Percentiles rank a stretch among this genome's conserved stretches.
These are phyloP conservation scores for Calidris pygmaea DNA, from an alignment of 2,113 vertebrate species.

Conservation along the genomic window DNA sequence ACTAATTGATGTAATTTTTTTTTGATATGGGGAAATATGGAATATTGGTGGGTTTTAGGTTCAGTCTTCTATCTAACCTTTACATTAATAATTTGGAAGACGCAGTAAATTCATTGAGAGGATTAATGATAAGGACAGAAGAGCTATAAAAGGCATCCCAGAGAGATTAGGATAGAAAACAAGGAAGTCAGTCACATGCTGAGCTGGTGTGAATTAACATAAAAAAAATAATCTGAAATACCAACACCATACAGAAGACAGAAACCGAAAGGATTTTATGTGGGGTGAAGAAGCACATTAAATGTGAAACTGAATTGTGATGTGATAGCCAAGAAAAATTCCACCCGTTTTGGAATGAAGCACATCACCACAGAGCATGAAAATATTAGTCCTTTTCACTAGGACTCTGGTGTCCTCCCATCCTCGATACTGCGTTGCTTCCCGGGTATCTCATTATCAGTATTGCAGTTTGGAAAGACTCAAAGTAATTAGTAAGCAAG, in stretches of 20 bases:
- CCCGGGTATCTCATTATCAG: neutral
- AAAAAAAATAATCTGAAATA: conserved; percentile 18
- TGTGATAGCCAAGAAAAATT: neutral
- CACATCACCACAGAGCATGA: neutral
- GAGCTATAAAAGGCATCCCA: neutral
- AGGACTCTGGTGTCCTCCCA: neutral
- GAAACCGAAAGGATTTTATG: neutral
- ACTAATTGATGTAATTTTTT: neutral
- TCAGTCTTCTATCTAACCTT: conserved; percentile 15
- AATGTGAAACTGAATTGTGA: neutral
- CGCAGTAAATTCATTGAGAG: neutral
- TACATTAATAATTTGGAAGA: conserved; percentile 34
- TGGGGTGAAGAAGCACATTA: neutral
- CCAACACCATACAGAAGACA: neutral
- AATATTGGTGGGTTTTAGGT: neutral
- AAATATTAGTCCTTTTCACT: neutral
- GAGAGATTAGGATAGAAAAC: neutral
- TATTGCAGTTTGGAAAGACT: neutral
- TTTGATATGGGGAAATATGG: neutral
- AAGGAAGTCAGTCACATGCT: neutral
- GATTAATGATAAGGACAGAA: conserved; percentile 17
- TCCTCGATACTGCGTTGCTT: neutral
- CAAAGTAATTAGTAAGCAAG: conserved; percentile 11
- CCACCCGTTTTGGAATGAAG: neutral
- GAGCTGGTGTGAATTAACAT: neutral